phyloP scores from a whole-genome alignment of 2,797 vertebrate genomes.

The Danio tinwini region DNA sequence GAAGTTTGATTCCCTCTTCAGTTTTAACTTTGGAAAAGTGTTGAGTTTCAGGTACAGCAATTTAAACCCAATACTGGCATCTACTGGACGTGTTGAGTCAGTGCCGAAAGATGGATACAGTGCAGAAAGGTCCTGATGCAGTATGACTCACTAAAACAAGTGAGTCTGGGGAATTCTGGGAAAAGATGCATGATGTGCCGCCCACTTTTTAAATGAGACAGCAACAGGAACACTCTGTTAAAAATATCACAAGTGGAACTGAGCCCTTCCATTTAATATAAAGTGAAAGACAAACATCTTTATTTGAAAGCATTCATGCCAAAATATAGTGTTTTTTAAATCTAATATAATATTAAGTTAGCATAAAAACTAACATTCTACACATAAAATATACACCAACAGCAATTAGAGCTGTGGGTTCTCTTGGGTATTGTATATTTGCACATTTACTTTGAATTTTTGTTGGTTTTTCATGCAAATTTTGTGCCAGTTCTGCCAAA shows the following conservation, averaged over 20 bases:
- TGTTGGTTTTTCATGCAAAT: slow-evolving; percentile 14
- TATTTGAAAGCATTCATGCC: not conserved
- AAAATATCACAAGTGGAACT: not conserved
- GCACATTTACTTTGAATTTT: not conserved
- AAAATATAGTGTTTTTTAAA: not conserved
- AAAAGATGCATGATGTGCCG: not conserved
- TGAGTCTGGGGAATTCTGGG: not conserved
- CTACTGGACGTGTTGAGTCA: slow-evolving; percentile 10
- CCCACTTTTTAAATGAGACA: not conserved
- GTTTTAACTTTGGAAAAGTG: not conserved
- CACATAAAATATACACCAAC: not conserved
- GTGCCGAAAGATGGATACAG: not conserved
- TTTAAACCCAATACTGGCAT: slow-evolving; percentile 16
- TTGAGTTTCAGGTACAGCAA: not conserved
- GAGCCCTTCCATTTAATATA: not conserved
- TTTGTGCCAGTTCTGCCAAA: not conserved
- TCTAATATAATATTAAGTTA: not conserved
- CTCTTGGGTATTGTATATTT: too few relatives aligned
- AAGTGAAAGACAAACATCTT: not conserved
- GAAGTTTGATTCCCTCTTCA: not conserved
- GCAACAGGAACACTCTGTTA: not conserved
- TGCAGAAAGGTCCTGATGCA: slow-evolving; percentile 1
- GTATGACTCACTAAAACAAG: slow-evolving; percentile 21
- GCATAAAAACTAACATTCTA: not conserved
- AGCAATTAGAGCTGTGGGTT: not conserved